Evolutionary conservation across 2,888 invertebrate genomes (phyloP).

Genomic region (Leptopterna dolabrata): DNA sequence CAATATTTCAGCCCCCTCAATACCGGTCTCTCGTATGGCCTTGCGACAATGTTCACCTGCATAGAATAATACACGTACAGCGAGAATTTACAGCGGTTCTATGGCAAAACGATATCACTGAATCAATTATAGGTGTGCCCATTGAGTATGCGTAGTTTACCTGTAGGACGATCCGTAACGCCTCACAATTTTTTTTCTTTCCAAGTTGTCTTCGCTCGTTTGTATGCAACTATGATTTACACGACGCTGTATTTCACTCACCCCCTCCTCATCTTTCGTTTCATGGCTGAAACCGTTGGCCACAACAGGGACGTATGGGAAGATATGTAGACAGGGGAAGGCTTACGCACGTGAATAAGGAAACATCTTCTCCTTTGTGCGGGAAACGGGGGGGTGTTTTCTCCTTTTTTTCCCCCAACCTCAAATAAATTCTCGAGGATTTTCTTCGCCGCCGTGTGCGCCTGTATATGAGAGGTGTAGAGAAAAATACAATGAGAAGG

Average conservation of each 20-base stretch:
- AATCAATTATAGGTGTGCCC: no score
- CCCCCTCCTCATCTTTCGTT: neutral
- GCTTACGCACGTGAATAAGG: constrained; percentile 1
- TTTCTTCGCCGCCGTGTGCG: neutral
- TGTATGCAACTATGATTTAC: constrained; percentile 20
- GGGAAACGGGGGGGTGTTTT: no score
- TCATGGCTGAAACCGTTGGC: neutral
- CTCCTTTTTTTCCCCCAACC: neutral
- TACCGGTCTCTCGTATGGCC: no score
- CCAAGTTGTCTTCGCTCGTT: neutral
- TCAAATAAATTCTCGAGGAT: constrained; percentile 7
- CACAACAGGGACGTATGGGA: neutral
- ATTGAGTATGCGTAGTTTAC: no score
- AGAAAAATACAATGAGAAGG: neutral
- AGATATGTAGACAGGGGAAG: neutral
- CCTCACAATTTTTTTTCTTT: neutral
- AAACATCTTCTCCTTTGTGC: constrained; percentile 10
- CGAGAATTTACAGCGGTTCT: no score
- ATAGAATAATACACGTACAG: no score
- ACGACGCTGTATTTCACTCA: constrained; percentile 4
- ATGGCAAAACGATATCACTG: no score
- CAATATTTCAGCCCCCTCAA: no score
- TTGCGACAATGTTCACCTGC: no score
- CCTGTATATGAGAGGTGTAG: neutral
- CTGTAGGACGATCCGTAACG: neutral